Evolutionary conservation across 2,113 vertebrate species (phyloP).

Genomic region (Synchiropus splendidus): DNA sequence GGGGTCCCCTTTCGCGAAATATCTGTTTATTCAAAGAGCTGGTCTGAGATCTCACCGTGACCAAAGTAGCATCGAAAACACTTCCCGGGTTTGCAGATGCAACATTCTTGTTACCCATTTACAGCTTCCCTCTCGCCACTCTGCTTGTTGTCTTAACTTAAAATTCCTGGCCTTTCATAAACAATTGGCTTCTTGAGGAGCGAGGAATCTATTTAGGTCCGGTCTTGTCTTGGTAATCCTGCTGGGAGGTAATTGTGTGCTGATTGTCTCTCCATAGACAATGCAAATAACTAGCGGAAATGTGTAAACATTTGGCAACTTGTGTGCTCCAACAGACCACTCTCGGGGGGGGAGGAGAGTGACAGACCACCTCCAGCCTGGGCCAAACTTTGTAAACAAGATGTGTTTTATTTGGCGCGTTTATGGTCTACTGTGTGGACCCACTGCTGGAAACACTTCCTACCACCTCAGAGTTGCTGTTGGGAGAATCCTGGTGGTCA

Average conservation of each 20-base stretch:
- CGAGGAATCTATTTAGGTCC: constrained; percentile 46
- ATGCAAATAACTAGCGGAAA: constrained; percentile 58
- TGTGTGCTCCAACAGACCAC: constrained; percentile 18
- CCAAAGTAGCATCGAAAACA: constrained; percentile 4
- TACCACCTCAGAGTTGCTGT: constrained; percentile 21
- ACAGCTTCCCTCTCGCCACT: constrained; percentile 7
- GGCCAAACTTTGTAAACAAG: constrained; percentile 33
- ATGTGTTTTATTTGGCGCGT: constrained; percentile 29
- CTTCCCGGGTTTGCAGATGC: constrained; percentile 4
- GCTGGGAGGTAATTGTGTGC: constrained; percentile 46
- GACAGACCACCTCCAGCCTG: constrained; percentile 41
- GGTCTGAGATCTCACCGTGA: constrained; percentile 30
- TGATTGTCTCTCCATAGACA: constrained; percentile 60
- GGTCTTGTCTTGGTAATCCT: constrained; percentile 60
- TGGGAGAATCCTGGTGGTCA: constrained; percentile 17
- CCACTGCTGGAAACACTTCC: constrained; percentile 21
- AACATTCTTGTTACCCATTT: constrained; percentile 13
- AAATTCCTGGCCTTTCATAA: constrained; percentile 32
- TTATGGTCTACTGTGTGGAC: constrained; percentile 22
- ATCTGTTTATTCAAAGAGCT: constrained; percentile 66
- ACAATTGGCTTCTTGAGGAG: constrained; percentile 23
- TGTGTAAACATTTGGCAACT: constrained; percentile 59
- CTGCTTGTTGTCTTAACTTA: constrained; percentile 2
- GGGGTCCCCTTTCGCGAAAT: constrained; percentile 58
- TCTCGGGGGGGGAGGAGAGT: constrained; percentile 19